phyloP scores from a whole-genome alignment of 2,888 invertebrate species.

The Acanthosoma haemorrhoidale region DNA sequence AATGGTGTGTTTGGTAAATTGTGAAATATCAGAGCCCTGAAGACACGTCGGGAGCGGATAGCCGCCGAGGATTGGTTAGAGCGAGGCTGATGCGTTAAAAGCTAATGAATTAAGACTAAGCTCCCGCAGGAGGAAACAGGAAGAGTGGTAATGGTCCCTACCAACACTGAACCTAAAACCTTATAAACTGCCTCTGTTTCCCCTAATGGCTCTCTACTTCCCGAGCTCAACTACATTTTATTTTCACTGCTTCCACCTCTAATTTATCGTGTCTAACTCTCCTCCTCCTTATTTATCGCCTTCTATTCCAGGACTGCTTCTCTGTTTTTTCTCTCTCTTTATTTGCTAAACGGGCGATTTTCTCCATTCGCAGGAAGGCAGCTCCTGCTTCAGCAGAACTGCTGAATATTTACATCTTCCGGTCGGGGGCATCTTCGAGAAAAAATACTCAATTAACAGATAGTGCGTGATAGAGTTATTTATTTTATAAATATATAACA shows the following conservation, averaged over 20 bases:
- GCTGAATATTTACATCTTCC: too few species aligned
- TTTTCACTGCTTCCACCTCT: conserved; percentile 13
- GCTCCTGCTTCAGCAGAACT: too few species aligned
- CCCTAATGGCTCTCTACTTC: background rate
- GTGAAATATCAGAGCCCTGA: too few species aligned
- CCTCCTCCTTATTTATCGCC: conserved; percentile 23
- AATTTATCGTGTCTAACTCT: conserved; percentile 22
- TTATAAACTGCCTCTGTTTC: conserved; percentile 9
- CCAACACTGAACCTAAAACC: background rate
- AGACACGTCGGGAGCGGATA: too few species aligned
- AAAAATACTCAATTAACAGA: too few species aligned
- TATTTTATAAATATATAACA: too few species aligned
- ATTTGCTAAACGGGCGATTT: background rate
- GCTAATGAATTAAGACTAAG: conserved; percentile 10
- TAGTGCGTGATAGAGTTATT: too few species aligned
- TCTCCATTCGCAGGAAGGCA: background rate
- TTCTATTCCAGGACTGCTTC: too few species aligned
- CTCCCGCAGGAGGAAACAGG: background rate
- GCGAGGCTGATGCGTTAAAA: background rate
- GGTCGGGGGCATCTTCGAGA: too few species aligned
- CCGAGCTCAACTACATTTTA: conserved; percentile 17
- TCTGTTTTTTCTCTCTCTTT: background rate
- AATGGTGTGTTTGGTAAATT: too few species aligned
- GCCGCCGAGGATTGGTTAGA: background rate
- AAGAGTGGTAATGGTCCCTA: background rate